Base-by-base conservation (phyloP, 2,888 invertebrate genomes). In the Folsomia candida region DNA sequence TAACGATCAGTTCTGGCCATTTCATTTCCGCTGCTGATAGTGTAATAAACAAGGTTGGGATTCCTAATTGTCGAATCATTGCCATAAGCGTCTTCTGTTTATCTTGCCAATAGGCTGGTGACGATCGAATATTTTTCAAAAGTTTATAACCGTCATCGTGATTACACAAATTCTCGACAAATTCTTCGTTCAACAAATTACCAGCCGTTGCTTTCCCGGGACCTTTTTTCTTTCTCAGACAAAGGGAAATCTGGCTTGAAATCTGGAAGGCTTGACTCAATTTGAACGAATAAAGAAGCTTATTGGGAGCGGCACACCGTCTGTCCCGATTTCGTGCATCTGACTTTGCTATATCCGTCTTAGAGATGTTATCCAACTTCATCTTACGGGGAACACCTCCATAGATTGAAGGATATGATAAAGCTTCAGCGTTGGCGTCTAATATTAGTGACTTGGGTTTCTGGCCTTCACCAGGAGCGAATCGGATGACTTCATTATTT, bases 371-470 rank as follows among this genome's bases (percentile, higher is more conserved):
- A n/a, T 28, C 37, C 18, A 57, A 6, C n/a, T 63, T 65, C 20
- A 71, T 37, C 11, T 57, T 65, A 51, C 72, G 20, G 1, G 24
- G 47, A 18, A 57, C 18, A 18, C 76, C 76, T 9, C 69, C 51
- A 37, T 70, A 74, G 11, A 76, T 74, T n/a, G 37, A 67, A 18
- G 72, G 72, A 67, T 70, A 72, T 0, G 74, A 28, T 14, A 74
- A 20, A 18, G 63, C 4, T 54, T 76, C 74, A 4, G 71, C 70
- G 9, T 63, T 2, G 1, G 26, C 25, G 60, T 76, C 76, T 9
- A 11, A 1, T 20, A 59, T 2, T 0, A 74, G 14, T 4, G 72
- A 51, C 1, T 65, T 58, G 6, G 70, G 74, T 26, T 11, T 63
- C 47, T 69, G 63, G 4, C 69, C 67, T 62, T 76, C 70, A 4